These are phyloP conservation scores for Anagrus nilaparvatae DNA, from an alignment of 1,140 invertebrate species.

Conservation along the genomic window DNA sequence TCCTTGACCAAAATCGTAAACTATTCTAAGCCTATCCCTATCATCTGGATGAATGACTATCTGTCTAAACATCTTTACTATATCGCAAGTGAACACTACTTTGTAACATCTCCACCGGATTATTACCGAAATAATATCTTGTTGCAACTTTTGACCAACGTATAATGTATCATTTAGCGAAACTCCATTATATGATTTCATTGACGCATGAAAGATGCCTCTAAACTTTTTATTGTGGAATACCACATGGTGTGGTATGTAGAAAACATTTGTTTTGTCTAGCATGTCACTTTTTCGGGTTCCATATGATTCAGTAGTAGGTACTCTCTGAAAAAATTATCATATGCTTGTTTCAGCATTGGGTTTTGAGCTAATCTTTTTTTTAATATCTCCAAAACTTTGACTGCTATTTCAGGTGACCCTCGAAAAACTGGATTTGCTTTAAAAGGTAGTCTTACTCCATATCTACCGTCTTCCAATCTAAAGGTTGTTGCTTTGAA, in stretches of 20 bases:
- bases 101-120: not conserved
- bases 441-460: not conserved
- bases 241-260: conserved; percentile 37
- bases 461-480: not conserved
- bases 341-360: conserved; percentile 6
- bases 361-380: not conserved
- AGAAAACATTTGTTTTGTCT: conserved; percentile 10
- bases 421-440: not conserved
- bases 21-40: conserved; percentile 20
- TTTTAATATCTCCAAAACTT: not conserved
- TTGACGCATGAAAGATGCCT: conserved; percentile 34
- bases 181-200: conserved; percentile 23
- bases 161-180: conserved; percentile 35
- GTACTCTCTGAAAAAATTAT: conserved; percentile 27
- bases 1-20: conserved; percentile 17
- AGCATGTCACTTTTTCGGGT: conserved; percentile 6
- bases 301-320: conserved; percentile 25
- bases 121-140: conserved; percentile 18
- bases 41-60: conserved; percentile 19
- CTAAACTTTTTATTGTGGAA: conserved; percentile 27
- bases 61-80: conserved; percentile 27
- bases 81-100: not conserved
- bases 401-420: not conserved
- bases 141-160: conserved; percentile 35
- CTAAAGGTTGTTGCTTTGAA: not conserved